phyloP scores from a whole-genome alignment of 2,888 invertebrate species.

The Pristionchus maxplancki region DNA sequence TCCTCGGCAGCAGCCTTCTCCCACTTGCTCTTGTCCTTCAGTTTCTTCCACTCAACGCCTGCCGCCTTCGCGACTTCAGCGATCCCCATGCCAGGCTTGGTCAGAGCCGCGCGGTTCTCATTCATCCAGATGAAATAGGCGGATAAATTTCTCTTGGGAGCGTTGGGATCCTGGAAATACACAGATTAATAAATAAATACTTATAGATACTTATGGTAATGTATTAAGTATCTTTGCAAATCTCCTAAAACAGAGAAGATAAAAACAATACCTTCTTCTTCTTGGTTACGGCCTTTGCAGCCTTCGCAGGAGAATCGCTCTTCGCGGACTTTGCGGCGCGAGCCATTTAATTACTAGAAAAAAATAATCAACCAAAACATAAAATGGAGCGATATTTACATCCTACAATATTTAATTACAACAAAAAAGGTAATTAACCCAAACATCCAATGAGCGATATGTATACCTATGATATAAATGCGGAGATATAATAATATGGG shows the following conservation, averaged over 20 bases:
- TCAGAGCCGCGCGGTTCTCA: conserved; percentile 88
- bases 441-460: no score
- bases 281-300: background rate
- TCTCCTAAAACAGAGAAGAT: no score
- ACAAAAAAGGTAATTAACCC: background rate
- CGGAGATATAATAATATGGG: no score
- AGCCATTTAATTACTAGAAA: background rate
- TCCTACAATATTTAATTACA: background rate
- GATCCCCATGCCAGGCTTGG: conserved; percentile 89
- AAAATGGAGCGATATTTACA: background rate
- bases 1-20: conserved; percentile 89
- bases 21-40: conserved; percentile 83
- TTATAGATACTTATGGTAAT: no score
- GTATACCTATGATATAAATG: no score
- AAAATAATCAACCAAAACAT: background rate
- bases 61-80: conserved; percentile 89
- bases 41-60: conserved; percentile 58
- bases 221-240: no score
- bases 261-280: conserved; percentile 27
- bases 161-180: conserved; percentile 85
- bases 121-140: conserved; percentile 95
- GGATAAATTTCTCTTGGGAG: conserved; percentile 91
- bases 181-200: background rate
- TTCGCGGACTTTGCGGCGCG: conserved; percentile 32
- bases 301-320: background rate